Conservation (phyloP, 1,140 invertebrate genomes). For the Sarcophaga peregrina region DNA sequence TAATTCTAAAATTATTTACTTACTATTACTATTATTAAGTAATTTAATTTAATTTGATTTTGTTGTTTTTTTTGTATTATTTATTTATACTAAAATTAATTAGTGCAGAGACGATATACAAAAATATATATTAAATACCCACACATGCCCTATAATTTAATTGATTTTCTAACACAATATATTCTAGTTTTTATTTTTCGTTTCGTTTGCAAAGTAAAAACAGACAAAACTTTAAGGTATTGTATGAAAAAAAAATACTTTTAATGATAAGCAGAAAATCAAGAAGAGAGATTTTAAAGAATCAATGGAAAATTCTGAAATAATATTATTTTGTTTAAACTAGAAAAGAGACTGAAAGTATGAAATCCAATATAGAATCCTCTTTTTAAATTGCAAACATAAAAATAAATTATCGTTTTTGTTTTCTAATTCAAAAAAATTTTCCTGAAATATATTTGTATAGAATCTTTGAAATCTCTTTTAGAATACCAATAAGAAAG, state of each 20-base stretch:
- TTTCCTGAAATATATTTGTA: neutral
- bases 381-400: too few species aligned
- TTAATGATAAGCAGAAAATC: neutral
- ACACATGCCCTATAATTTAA: neutral
- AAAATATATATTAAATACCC: neutral
- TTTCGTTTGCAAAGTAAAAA: neutral
- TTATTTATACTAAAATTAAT: neutral
- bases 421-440: too few species aligned
- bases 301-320: too few species aligned
- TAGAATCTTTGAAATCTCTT: neutral
- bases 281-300: conserved; percentile 5
- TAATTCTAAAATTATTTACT: too few species aligned
- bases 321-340: too few species aligned
- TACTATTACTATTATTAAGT: too few species aligned
- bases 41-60: too few species aligned
- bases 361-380: too few species aligned
- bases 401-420: too few species aligned
- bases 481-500: neutral
- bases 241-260: neutral
- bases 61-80: neutral
- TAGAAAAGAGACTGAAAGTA: too few species aligned
- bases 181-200: neutral
- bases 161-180: too few species aligned
- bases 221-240: neutral
- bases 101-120: conserved; percentile 14